Evolutionary conservation across 2,113 vertebrate genomes (phyloP).

Genomic region (Pygoscelis adeliae): DNA sequence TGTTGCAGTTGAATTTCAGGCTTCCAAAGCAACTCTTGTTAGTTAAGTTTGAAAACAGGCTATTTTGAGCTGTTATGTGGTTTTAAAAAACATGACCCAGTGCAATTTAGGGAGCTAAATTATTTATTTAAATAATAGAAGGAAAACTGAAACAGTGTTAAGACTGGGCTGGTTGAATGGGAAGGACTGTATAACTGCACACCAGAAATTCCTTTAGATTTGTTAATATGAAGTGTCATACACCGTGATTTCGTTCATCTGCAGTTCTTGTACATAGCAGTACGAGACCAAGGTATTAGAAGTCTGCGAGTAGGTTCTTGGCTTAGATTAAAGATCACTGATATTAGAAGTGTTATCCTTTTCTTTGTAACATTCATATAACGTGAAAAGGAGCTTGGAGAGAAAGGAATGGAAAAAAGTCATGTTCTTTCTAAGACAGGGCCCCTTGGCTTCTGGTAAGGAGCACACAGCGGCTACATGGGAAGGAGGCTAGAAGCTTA

Average conservation of each 20-base stretch:
- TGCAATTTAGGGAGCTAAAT: neutral
- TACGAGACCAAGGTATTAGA: neutral
- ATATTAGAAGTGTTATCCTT: neutral
- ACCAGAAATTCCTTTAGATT: neutral
- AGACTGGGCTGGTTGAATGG: neutral
- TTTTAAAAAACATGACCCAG: neutral
- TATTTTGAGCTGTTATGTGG: neutral
- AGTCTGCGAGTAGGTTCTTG: neutral
- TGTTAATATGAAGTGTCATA: neutral
- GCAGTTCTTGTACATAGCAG: neutral
- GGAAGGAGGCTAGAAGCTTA: neutral
- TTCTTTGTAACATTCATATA: neutral
- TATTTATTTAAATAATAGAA: neutral
- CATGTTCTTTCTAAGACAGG: neutral
- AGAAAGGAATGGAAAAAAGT: neutral
- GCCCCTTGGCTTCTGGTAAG: neutral
- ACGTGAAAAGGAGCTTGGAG: neutral
- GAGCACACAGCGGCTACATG: accelerated
- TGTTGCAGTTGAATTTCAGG: neutral
- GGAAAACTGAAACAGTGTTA: neutral
- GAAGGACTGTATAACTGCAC: neutral
- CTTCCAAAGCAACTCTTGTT: neutral
- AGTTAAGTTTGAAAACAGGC: neutral
- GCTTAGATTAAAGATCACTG: neutral
- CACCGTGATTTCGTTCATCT: neutral